Evolutionary conservation across 2,888 invertebrate species (phyloP).

Genomic region (Epinotia nisella): DNA sequence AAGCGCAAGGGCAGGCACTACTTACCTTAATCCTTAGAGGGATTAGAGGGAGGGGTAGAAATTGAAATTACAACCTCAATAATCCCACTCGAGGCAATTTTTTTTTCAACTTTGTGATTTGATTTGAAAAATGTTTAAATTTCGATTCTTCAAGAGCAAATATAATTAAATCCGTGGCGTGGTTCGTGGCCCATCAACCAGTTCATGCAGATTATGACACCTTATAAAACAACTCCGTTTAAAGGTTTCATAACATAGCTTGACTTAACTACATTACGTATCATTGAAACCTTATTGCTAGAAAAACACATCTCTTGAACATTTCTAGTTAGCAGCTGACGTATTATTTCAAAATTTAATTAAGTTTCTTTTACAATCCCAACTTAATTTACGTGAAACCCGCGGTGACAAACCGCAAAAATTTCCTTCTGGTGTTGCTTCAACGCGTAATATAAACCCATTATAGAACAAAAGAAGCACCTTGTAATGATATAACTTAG

Average conservation of each 20-base stretch:
- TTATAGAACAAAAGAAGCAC: constrained; percentile 30
- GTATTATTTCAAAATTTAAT: constrained; percentile 48
- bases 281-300: constrained; percentile 22
- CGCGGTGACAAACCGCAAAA: constrained; percentile 64
- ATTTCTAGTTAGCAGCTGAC: constrained; percentile 3
- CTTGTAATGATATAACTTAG: constrained; percentile 38
- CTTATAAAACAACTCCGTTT: constrained; percentile 13
- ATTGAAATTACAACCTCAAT: background rate
- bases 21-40: too few species aligned
- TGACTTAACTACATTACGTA: background rate
- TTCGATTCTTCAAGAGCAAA: constrained; percentile 12
- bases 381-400: constrained; percentile 50
- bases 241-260: constrained; percentile 29
- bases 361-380: constrained; percentile 57
- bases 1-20: too few species aligned
- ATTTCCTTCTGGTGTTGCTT: constrained; percentile 58
- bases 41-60: too few species aligned
- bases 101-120: background rate
- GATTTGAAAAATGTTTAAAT: background rate
- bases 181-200: constrained; percentile 11
- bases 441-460: constrained; percentile 38
- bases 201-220: constrained; percentile 16
- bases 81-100: background rate
- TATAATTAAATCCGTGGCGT: constrained; percentile 1
- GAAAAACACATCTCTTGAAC: constrained; percentile 25